These are phyloP conservation scores for Paradisaea rubra DNA, from an alignment of 2,113 vertebrate species.

Conservation along the genomic window DNA sequence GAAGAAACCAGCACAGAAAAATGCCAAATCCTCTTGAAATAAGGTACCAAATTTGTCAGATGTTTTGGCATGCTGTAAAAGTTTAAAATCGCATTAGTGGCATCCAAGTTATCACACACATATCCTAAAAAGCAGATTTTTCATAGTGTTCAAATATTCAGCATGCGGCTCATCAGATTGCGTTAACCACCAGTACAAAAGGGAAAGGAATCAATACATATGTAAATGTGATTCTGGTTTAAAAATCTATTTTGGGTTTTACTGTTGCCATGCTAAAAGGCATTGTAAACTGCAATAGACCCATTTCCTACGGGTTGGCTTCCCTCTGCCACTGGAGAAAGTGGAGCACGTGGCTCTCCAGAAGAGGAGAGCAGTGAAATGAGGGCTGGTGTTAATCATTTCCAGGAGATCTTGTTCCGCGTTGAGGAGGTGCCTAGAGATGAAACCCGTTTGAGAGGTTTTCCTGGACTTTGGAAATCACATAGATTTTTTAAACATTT, in stretches of 20 bases:
- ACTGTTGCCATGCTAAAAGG: conserved; percentile 46
- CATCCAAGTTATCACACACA: neutral
- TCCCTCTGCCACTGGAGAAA: neutral
- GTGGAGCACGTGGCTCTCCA: neutral
- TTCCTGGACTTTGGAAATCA: neutral
- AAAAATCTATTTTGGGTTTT: conserved; percentile 40
- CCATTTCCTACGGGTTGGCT: neutral
- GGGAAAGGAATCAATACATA: conserved; percentile 55
- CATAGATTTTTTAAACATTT: neutral
- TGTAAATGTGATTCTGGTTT: conserved; percentile 51
- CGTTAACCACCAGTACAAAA: conserved; percentile 49
- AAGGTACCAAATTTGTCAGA: conserved; percentile 37
- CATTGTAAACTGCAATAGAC: neutral
- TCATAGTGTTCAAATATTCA: neutral
- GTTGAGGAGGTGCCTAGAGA: neutral
- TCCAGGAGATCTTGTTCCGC: neutral
- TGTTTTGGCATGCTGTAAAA: conserved; percentile 12
- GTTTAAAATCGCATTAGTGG: neutral
- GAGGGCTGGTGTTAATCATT: conserved; percentile 7
- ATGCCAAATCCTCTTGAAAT: neutral
- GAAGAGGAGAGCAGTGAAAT: neutral
- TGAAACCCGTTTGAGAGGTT: neutral
- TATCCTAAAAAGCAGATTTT: conserved; percentile 9
- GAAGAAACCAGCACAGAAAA: conserved; percentile 6
- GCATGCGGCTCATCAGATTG: conserved; percentile 37